These are phyloP conservation scores for Entosphenus tridentatus DNA, from an alignment of 2,113 vertebrate species.

Conservation along the genomic window DNA sequence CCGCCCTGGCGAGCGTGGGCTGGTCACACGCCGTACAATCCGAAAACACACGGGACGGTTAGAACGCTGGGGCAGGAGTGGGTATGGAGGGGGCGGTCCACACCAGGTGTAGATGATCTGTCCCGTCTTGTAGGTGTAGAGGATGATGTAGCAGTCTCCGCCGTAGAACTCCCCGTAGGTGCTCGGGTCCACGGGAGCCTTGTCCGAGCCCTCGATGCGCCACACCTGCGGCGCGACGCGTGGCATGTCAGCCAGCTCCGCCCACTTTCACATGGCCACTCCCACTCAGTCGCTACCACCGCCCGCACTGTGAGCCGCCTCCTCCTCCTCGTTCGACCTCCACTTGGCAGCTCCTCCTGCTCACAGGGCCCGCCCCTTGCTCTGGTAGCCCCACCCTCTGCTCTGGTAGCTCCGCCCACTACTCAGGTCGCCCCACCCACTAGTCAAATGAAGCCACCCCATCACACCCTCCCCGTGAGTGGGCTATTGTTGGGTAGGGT, in stretches of 20 bases:
- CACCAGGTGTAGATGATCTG: slow-evolving; percentile 96
- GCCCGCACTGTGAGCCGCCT: fast-evolving
- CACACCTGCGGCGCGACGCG: slow-evolving; percentile 37
- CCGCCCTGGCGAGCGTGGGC: too few species aligned
- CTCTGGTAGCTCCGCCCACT: neutral
- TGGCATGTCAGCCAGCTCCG: neutral
- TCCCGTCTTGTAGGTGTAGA: slow-evolving; percentile 56
- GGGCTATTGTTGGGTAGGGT: too few species aligned
- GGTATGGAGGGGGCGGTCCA: slow-evolving; percentile 13
- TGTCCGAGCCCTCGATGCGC: slow-evolving; percentile 60
- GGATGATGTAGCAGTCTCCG: slow-evolving; percentile 84
- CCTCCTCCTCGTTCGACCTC: neutral
- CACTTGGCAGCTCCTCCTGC: neutral
- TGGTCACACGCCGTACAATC: too few species aligned
- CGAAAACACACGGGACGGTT: too few species aligned
- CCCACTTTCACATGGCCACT: slow-evolving; percentile 13
- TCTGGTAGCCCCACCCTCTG: neutral
- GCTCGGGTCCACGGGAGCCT: slow-evolving; percentile 38
- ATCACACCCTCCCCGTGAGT: too few species aligned
- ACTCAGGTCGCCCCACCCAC: neutral
- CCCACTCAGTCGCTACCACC: too few species aligned
- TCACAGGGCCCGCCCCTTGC: neutral
- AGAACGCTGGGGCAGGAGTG: too few species aligned
- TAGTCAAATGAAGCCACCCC: too few species aligned
- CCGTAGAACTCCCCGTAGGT: slow-evolving; percentile 71